A percentile compares a stretch with the other conserved stretches of the same genome.
These are phyloP conservation scores for Caretta caretta DNA, from an alignment of 2,113 vertebrate genomes.

Conservation along the genomic window DNA sequence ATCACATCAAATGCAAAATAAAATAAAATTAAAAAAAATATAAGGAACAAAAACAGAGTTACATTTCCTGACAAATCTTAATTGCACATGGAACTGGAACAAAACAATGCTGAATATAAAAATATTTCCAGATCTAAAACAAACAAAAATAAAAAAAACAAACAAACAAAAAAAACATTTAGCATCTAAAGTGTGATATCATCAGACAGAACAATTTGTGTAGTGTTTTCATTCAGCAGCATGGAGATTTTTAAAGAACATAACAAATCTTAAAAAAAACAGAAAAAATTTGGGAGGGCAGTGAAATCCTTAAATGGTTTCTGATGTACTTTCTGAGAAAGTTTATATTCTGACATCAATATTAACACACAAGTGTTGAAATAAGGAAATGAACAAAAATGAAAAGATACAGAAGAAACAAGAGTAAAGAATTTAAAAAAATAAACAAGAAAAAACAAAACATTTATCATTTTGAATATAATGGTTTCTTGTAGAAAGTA, in stretches of 20 bases:
- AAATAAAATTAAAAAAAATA: conserved; percentile 69
- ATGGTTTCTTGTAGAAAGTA: not conserved
- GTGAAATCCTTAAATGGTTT: not conserved
- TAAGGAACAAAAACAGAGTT: conserved; percentile 68
- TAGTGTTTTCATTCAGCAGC: conserved; percentile 32
- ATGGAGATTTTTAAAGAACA: conserved; percentile 22
- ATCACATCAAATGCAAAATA: conserved; percentile 79
- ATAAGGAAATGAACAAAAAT: conserved; percentile 52
- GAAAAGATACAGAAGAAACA: conserved; percentile 5
- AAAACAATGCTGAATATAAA: conserved; percentile 44
- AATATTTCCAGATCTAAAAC: conserved; percentile 62
- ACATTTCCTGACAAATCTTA: conserved; percentile 55
- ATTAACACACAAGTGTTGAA: conserved; percentile 39
- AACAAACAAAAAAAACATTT: conserved; percentile 38
- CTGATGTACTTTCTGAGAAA: not conserved
- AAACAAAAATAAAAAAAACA: not conserved
- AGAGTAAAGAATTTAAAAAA: conserved; percentile 30
- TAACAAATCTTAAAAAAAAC: conserved; percentile 7
- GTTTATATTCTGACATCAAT: conserved; percentile 47
- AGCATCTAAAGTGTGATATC: conserved; percentile 53
- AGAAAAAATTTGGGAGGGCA: not conserved
- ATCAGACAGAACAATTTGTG: conserved; percentile 58
- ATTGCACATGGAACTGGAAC: conserved; percentile 57
- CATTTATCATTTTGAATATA: not conserved
- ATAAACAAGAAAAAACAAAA: conserved; percentile 58